Evolutionary conservation across 2,113 vertebrate species (phyloP).

Genomic region (Trochalopteron elliotii): DNA sequence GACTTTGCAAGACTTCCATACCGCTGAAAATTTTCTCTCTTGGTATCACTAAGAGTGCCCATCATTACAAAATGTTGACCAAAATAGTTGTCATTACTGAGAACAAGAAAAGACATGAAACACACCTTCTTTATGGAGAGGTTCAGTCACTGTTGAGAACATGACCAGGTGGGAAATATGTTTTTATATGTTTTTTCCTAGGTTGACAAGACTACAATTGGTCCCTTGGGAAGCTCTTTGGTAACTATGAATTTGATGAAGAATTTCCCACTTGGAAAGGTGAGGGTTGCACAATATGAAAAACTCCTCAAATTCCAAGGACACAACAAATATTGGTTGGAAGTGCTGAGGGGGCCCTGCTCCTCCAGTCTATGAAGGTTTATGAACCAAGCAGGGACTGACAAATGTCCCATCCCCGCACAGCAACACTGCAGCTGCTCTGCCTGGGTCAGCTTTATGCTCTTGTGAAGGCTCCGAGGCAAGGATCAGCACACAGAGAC

Average conservation of each 20-base stretch:
- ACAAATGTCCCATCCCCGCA: neutral
- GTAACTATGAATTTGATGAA: neutral
- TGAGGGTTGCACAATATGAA: rapidly evolving
- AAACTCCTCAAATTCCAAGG: neutral
- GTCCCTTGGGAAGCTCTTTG: neutral
- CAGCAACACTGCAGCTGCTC: neutral
- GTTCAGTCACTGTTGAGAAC: neutral
- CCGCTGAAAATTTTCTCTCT: neutral
- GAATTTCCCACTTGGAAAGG: neutral
- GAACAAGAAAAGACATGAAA: neutral
- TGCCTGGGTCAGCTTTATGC: neutral
- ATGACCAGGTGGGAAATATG: neutral
- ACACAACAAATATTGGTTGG: neutral
- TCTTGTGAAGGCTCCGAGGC: neutral
- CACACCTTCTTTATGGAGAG: neutral
- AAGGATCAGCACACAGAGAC: neutral
- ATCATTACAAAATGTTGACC: neutral
- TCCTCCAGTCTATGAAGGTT: neutral
- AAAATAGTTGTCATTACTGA: neutral
- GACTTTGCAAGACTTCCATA: neutral
- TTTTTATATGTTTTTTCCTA: neutral
- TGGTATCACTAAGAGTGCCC: neutral
- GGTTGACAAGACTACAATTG: neutral
- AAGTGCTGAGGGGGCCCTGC: neutral
- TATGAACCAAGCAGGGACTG: neutral